These are phyloP conservation scores for Idaea aversata DNA, from an alignment of 2,888 invertebrate species.

Conservation along the genomic window DNA sequence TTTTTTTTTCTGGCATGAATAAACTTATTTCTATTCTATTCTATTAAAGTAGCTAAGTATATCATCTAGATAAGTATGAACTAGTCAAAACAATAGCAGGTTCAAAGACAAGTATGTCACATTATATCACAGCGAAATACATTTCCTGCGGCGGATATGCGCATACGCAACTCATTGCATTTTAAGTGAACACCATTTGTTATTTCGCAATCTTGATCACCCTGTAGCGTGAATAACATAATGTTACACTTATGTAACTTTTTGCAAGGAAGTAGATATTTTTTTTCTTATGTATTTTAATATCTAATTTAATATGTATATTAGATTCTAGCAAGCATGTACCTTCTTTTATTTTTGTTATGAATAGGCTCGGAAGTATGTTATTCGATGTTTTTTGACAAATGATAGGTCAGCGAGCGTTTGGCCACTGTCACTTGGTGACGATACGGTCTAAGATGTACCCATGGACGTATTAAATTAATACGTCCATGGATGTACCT, in stretches of 20 bases:
- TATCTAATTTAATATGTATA: background rate
- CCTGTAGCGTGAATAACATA: conserved; percentile 18
- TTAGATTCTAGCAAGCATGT: background rate
- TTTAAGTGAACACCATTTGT: conserved; percentile 29
- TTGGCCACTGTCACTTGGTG: no score
- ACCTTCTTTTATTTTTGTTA: no score
- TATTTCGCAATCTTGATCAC: conserved; percentile 21
- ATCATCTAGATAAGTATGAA: no score
- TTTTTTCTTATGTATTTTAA: background rate
- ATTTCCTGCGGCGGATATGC: conserved; percentile 14
- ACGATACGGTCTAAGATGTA: no score
- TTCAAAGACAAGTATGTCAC: background rate
- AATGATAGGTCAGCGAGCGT: no score
- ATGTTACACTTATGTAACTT: conserved; percentile 16
- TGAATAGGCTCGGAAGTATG: no score
- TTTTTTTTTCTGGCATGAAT: no score
- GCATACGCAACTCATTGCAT: conserved; percentile 30
- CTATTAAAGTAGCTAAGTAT: no score
- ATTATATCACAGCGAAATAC: conserved; percentile 9
- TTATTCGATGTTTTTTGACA: no score
- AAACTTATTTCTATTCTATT: no score
- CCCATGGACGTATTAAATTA: no score
- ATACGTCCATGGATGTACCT: no score
- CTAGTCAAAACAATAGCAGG: background rate
- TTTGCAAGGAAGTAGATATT: background rate